These are phyloP conservation scores for Reticulitermes lucifugus DNA, from an alignment of 2,888 invertebrate species.

Conservation along the genomic window DNA sequence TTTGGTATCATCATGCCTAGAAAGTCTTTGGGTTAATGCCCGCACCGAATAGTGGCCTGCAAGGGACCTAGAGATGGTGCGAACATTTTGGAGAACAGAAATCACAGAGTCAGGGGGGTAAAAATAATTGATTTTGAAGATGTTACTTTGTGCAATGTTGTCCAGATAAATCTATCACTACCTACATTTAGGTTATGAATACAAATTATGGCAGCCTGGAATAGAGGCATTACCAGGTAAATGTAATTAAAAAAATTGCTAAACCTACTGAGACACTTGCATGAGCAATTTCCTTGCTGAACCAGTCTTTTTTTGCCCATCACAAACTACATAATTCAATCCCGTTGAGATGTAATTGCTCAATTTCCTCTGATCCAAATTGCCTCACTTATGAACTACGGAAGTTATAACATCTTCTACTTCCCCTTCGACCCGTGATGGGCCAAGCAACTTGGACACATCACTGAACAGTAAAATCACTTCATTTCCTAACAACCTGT, in stretches of 20 bases:
- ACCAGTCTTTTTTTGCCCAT: background rate
- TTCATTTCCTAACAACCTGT: background rate
- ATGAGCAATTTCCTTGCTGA: background rate
- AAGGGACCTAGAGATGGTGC: no score
- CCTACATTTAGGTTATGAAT: background rate
- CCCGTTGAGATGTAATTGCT: background rate
- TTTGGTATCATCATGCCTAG: no score
- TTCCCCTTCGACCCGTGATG: background rate
- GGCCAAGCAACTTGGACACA: background rate
- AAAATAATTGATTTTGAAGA: no score
- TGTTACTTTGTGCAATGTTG: no score
- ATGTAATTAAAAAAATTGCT: no score
- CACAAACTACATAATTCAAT: background rate
- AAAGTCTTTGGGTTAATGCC: no score
- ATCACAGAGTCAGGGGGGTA: no score
- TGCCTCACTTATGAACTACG: background rate
- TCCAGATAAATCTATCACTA: no score
- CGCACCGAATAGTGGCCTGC: no score
- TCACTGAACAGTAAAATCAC: background rate
- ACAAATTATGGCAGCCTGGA: background rate
- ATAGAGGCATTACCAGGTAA: no score
- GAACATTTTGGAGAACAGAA: no score
- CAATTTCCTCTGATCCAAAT: slow-evolving; percentile 22
- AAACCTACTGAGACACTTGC: no score
- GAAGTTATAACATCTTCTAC: background rate